Base-by-base conservation (phyloP, 2,888 invertebrate species). In the Cryptosula pallasiana region DNA sequence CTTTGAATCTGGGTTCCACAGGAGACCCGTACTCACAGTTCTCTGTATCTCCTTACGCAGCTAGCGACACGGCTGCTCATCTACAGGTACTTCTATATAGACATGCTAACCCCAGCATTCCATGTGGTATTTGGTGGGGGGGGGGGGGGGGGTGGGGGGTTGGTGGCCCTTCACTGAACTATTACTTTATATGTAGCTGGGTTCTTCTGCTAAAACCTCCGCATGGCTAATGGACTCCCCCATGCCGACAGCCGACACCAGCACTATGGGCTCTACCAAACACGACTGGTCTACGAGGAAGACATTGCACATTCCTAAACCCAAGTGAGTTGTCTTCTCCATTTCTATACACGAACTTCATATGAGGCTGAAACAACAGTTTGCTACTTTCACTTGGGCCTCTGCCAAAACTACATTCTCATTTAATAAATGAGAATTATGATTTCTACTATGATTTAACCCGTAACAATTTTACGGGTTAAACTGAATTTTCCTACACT, bases 1-100 rank as follows among this genome's bases (percentile, higher is more conserved):
- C 63, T 25, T 16, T 63, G 25, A 63, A 32, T n/a, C 63, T 63
- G 13, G 63, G 63, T 27, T 63, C 63, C 32, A 63, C 63, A 63
- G 63, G 63, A 9, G 63, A 63, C 34, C 63, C 63, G 3, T 63
- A 63, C 32, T 63, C 63, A 63, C 63, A 63, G 32, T 63, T 63
- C 27, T 20, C 63, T 32, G n/a, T 32, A 20, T 63, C 63, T 16
- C 63, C 63, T 5, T 63, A 63, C 32, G 32, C 29, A 32, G 63
- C 63, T 27, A 63, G 63, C 32, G 63, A 63, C 32, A 13, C 25
- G 32, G 63, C 27, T 20, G 63, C 63, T 34, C 25, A 63, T 27
- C 34, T 63, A 63, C 32, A 63, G 27, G 45, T 45, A 45, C n/a
- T n/a, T n/a, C n/a, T n/a, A n/a, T n/a, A n/a, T n/a, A n/a, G n/a